Percentiles rank a stretch among this genome's conserved stretches.
Conservation (phyloP, 2,113 vertebrate genomes). For the Thalassarche chlororhynchos region DNA sequence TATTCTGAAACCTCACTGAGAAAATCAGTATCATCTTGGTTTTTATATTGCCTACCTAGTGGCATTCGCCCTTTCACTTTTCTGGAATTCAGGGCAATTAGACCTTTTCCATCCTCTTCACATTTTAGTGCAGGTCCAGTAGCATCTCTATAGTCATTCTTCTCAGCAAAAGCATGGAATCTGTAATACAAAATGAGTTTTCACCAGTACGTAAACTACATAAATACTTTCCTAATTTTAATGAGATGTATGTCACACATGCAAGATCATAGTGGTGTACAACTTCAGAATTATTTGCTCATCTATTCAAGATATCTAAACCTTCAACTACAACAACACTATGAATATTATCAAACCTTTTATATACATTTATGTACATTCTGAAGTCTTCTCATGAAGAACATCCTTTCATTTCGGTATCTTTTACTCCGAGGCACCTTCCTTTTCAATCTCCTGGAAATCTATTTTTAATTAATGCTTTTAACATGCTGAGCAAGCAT, state of each 20-base stretch:
- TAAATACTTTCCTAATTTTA: neutral
- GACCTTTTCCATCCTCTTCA: conserved; percentile 20
- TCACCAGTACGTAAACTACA: neutral
- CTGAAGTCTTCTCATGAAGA: neutral
- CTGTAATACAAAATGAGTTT: conserved; percentile 62
- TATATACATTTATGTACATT: neutral
- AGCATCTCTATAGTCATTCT: conserved; percentile 29
- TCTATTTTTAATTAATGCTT: conserved; percentile 45
- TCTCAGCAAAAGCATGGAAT: conserved; percentile 81
- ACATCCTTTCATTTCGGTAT: neutral
- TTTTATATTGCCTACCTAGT: conserved; percentile 71
- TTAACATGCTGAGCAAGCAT: neutral
- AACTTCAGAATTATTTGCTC: neutral
- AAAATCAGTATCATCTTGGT: neutral
- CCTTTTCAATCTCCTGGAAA: conserved; percentile 21
- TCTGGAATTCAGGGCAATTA: conserved; percentile 13
- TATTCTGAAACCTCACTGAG: neutral
- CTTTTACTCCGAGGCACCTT: neutral
- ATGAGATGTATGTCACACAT: neutral
- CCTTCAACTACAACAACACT: neutral
- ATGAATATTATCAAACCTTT: neutral
- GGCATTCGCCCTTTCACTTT: conserved; percentile 69
- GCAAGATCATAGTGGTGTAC: neutral
- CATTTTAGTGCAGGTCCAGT: neutral
- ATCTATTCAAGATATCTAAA: neutral